Evolutionary conservation across 2,113 vertebrate genomes (phyloP), one percentile per base, ranked within the genome.

Genomic region (Phrynosoma blainvillii): DNA sequence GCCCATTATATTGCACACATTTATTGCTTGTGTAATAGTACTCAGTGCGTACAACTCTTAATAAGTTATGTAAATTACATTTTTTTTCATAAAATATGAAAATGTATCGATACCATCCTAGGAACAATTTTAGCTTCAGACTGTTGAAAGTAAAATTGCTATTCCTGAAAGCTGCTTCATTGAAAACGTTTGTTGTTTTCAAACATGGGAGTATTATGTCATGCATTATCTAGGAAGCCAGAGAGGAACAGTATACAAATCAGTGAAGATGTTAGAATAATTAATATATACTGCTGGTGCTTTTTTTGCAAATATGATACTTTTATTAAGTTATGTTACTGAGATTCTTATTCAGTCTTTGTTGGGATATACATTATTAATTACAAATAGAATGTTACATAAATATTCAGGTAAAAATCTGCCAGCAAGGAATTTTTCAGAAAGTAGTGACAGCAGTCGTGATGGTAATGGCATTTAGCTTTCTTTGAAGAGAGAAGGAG

Each of bases 231-330:
- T 87, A 70, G 73, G 89, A 52, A 80, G 62, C 78, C 47, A 25
- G 76, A 71, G 75, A 36, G 70, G 21, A 66, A 47, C 52, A 1
- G 62, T 3, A 47, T 47, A 76, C 6, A 79, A 40, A 47, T n/a
- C 5, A 9, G 21, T 82, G 25, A 81, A 70, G 13, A 27, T 47
- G 79, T 30, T 84, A 14, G 52, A 86, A 9, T 78, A 79, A 21
- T 75, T 84, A 8, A 77, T 84, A 9, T 70, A 6, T 90, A 52
- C 66, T 84, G 27, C 36, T 91, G 9, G 42, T 54, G 36, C 82
- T 18, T 0, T 1, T 62, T 84, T 92, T 87, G 20, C 27, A 87
- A 27, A 65, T 83, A 23, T 4, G 11, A 83, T 84, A 7, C 4
- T 20, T 25, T 85, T 25, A 40, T 32, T 52, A 5, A 1, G 12